Base-by-base conservation (phyloP, 2,888 invertebrate genomes). In the Magallana nippona region DNA sequence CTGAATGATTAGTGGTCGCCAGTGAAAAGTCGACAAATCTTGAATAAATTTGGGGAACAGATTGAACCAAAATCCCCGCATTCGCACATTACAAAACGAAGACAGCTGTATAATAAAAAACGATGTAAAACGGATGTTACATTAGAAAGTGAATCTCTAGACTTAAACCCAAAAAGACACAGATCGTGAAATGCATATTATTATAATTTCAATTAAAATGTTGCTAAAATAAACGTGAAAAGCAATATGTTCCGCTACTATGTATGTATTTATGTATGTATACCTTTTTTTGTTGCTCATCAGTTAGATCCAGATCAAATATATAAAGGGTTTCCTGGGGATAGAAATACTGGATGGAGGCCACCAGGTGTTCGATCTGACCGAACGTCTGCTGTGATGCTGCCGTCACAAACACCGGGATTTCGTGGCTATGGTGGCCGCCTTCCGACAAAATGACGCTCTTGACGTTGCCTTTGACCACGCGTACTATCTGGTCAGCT, bases 1-100 rank as follows among this genome's bases (percentile, higher is more conserved):
- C 87, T 90, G 90, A 78, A 90, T 87, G 3, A 89, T 83, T 0
- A 90, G 81, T 1, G 90, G 89, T 62, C 85, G 87, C 90, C 90
- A 90, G 58, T 87, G 86, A 19, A 82, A 78, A 5, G 87, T 86
- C 60, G 86, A 86, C 10, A 86, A 85, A 32, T 89, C 84, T n/a
- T 83, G 83, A n/a, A 90, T 86, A 63, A 87, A 86, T 1, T 77
- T 57, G 1, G 89, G 89, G 62, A 90, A 90, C 62, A 90, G 62
- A 15, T 86, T 83, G 55, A 83, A 87, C 87, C 88, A 87, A 22
- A 90, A 89, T 3, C 83, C 57, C 1, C 86, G 88, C 32, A 88
- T 63, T 15, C 86, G 82, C 3, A 89, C 88, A n/a, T 87, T 87
- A 57, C 90, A 91, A 63, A 86, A 84, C 2, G 90, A 84, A 82